A percentile compares a stretch with the other conserved stretches of the same genome.
phyloP scores from a whole-genome alignment of 1,140 invertebrate genomes.

The Argopecten irradians region DNA sequence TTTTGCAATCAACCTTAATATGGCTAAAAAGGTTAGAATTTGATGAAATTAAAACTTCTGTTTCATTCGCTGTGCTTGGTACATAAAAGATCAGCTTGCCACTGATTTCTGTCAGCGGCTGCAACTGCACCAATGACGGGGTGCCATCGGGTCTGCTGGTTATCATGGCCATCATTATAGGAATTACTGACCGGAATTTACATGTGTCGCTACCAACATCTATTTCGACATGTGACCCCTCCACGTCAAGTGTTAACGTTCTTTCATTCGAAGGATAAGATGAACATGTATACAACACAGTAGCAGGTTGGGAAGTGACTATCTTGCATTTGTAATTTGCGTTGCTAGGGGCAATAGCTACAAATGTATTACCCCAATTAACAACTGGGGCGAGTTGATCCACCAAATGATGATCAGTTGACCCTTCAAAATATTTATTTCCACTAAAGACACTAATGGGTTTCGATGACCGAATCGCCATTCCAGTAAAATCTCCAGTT shows the following conservation, averaged over 20 bases:
- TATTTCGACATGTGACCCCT: neutral
- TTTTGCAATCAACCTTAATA: neutral
- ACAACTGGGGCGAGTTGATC: neutral
- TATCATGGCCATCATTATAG: neutral
- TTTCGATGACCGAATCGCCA: neutral
- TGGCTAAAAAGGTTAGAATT: neutral
- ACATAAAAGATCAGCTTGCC: neutral
- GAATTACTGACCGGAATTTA: neutral
- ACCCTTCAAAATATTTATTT: neutral
- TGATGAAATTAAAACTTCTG: neutral
- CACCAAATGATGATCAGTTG: neutral
- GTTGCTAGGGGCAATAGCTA: neutral
- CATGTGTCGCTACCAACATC: neutral
- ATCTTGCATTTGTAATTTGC: neutral
- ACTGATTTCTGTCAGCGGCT: neutral
- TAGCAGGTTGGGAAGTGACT: neutral
- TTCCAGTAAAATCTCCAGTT: neutral
- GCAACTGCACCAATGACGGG: neutral
- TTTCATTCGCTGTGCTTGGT: neutral
- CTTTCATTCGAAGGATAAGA: neutral
- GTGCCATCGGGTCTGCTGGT: neutral
- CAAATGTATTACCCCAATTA: neutral
- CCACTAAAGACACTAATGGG: neutral
- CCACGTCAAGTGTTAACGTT: neutral
- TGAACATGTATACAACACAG: neutral